phyloP scores from a whole-genome alignment of 2,888 invertebrate species.

The Trachelus tabidus region DNA sequence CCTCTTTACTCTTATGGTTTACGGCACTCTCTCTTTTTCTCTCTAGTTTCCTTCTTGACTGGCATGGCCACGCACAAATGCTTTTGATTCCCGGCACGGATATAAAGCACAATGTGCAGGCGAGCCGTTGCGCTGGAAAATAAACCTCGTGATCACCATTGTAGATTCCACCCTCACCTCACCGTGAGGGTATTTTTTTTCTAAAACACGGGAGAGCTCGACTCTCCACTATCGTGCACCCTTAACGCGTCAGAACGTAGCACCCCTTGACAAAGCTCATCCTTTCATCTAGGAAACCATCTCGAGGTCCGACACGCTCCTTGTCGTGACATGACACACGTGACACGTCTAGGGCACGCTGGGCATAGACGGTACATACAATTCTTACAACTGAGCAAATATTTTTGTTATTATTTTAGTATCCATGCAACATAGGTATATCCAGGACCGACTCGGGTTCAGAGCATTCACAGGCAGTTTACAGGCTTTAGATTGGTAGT shows the following conservation, averaged over 20 bases:
- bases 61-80: neutral
- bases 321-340: neutral
- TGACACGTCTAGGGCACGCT: neutral
- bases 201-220: neutral
- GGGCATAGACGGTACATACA: neutral
- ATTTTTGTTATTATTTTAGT: neutral
- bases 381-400: neutral
- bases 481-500: conserved; percentile 3
- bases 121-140: conserved; percentile 4
- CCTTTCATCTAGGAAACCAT: neutral
- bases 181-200: neutral
- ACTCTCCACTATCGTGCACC: neutral
- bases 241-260: neutral
- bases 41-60: neutral
- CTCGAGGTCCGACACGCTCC: neutral
- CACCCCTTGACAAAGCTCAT: neutral
- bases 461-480: neutral
- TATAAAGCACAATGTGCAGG: conserved; percentile 1
- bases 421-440: neutral
- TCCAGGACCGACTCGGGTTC: neutral
- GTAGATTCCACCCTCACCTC: neutral
- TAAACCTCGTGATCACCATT: neutral
- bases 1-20: neutral
- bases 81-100: neutral
- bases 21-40: neutral